Base-by-base conservation (phyloP, 2,888 invertebrate species). In the Ornithoptera alexandrae region DNA sequence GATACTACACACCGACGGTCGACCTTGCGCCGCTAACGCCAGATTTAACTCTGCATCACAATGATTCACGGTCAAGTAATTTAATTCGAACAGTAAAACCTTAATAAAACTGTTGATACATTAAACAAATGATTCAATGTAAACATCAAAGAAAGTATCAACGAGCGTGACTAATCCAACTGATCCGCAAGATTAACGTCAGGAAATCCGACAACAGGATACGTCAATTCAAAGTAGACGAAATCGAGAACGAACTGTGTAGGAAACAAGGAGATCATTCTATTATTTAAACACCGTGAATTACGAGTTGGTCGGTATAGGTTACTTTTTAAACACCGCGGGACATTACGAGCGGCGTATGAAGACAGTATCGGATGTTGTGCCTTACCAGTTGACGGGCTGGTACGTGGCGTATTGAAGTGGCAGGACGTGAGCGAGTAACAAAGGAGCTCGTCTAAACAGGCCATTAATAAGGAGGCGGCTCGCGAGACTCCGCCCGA, bases 391-490 rank as follows among this genome's bases (percentile, higher is more conserved):
- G 65, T 73, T 75, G 76, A 69, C 72, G 74, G 74, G 75, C 77
- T 75, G 74, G 75, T 78, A 76, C 76, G 78, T 78, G 76, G 76
- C 70, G 80, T 77, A 78, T 74, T 84, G 79, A 84, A 85, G 87
- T 86, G 86, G 84, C 84, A 84, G 86, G 87, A 88, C 88, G 90
- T 88, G 90, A 87, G 87, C 83, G 82, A 86, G 87, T 88, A 88
- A 91, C 90, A 89, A 92, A 91, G 89, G 88, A 88, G 87, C 85
- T 83, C 84, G 88, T 88, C 87, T 90, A 92, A 92, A 90, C 90
- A 90, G 90, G 87, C 84, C 91, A 92, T 92, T 91, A 91, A 91
- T 90, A 92, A 90, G 89, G 90, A 88, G 89, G 85, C 87, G 89
- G 88, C 84, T 85, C 83, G 83, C 83, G 82, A 81, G 87, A 82